Percentiles rank a stretch among this genome's conserved stretches.
Conservation (phyloP, 2,888 invertebrate genomes). For the Hemistola chrysoprasaria region DNA sequence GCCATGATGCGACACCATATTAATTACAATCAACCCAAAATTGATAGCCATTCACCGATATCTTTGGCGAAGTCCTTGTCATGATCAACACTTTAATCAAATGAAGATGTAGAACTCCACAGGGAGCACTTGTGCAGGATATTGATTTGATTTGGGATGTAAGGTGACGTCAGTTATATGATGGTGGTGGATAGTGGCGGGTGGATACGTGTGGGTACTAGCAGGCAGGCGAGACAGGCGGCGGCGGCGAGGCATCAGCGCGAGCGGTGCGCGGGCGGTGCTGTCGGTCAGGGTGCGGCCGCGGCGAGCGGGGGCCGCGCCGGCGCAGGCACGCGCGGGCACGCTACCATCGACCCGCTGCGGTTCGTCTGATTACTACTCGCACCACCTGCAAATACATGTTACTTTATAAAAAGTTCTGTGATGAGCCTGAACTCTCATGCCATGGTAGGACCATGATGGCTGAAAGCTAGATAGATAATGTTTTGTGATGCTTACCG, state of each 20-base stretch:
- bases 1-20: too few relatives aligned
- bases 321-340: slow-evolving; percentile 84
- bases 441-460: too few relatives aligned
- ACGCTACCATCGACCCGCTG: slow-evolving; percentile 80
- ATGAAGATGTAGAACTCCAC: too few relatives aligned
- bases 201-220: slow-evolving; percentile 53
- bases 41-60: too few relatives aligned
- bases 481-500: slow-evolving; percentile 68
- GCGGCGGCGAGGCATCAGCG: slow-evolving; percentile 69
- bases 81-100: too few relatives aligned
- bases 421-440: too few relatives aligned
- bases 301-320: slow-evolving; percentile 69
- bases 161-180: slow-evolving; percentile 30
- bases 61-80: too few relatives aligned
- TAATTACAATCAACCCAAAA: too few relatives aligned
- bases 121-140: too few relatives aligned
- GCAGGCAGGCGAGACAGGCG: slow-evolving; percentile 69
- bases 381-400: slow-evolving; percentile 52
- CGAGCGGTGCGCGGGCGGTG: slow-evolving; percentile 64
- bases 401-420: too few relatives aligned
- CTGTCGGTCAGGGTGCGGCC: slow-evolving; percentile 74
- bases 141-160: too few relatives aligned
- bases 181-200: slow-evolving; percentile 47
- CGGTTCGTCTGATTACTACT: slow-evolving; percentile 61
- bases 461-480: too few relatives aligned